Conservation (phyloP, 2,113 vertebrate genomes). For the Martes martes region DNA sequence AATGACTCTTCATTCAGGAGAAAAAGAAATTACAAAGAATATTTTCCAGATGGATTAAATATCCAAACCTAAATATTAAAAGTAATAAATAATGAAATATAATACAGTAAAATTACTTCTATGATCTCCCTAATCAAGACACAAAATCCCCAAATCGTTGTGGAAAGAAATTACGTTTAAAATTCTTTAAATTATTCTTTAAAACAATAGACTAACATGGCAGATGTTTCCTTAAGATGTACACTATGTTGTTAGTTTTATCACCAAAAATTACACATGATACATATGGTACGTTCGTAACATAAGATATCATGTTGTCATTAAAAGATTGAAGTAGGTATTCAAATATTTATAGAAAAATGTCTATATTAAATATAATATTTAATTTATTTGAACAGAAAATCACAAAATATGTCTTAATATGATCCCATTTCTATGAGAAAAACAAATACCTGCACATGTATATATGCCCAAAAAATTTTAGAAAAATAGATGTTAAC, state of each 20-base stretch:
- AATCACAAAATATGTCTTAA: neutral
- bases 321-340: neutral
- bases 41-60: neutral
- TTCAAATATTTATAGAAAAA: neutral
- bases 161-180: neutral
- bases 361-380: neutral
- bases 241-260: neutral
- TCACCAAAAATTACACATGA: neutral
- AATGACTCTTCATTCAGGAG: neutral
- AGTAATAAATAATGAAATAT: neutral
- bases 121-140: neutral
- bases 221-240: neutral
- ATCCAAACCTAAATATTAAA: neutral
- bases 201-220: neutral
- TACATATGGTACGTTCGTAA: neutral
- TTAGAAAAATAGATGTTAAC: neutral
- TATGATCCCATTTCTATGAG: neutral
- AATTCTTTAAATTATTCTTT: neutral
- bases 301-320: neutral
- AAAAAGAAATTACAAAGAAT: neutral
- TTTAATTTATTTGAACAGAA: neutral
- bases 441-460: neutral
- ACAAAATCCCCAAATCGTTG: neutral
- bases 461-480: neutral
- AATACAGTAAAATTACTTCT: neutral